phyloP scores from a whole-genome alignment of 2,113 vertebrate species.

The Prochilodus magdalenae region DNA sequence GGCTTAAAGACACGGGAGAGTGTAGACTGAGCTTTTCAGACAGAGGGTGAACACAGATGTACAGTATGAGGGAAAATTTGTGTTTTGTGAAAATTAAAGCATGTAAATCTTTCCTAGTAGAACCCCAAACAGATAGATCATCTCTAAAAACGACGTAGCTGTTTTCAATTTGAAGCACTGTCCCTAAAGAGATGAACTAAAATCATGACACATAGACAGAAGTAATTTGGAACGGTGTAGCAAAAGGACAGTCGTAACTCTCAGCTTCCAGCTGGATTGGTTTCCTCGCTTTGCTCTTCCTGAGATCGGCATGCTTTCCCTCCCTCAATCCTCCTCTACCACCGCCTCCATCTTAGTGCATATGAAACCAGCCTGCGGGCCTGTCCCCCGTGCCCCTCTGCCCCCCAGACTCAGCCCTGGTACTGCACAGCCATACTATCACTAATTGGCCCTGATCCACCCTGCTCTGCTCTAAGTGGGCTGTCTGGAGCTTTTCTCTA shows the following conservation, averaged over 20 bases:
- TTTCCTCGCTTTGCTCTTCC: background rate
- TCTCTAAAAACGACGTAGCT: too few relatives aligned
- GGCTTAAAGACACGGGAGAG: too few relatives aligned
- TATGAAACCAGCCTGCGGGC: background rate
- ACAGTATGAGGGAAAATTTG: too few relatives aligned
- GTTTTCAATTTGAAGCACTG: too few relatives aligned
- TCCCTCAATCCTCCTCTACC: background rate
- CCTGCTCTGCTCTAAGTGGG: constrained; percentile 51
- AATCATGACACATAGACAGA: too few relatives aligned
- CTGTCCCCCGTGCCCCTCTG: constrained; percentile 22
- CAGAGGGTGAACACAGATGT: too few relatives aligned
- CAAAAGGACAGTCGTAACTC: background rate
- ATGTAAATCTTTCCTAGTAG: too few relatives aligned
- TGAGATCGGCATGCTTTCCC: background rate
- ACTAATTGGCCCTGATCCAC: constrained; percentile 56
- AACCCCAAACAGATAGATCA: too few relatives aligned
- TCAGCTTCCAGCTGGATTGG: background rate
- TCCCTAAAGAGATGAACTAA: too few relatives aligned
- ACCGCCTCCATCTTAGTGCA: constrained; percentile 37
- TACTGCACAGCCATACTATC: constrained; percentile 38
- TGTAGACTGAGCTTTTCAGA: too few relatives aligned
- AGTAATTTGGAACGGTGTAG: too few relatives aligned
- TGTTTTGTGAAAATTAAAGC: too few relatives aligned
- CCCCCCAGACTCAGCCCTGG: constrained; percentile 34
- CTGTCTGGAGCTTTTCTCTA: constrained; percentile 54